Evolutionary conservation across 2,797 vertebrate genomes (phyloP).

Genomic region (Fistularia tabacaria): DNA sequence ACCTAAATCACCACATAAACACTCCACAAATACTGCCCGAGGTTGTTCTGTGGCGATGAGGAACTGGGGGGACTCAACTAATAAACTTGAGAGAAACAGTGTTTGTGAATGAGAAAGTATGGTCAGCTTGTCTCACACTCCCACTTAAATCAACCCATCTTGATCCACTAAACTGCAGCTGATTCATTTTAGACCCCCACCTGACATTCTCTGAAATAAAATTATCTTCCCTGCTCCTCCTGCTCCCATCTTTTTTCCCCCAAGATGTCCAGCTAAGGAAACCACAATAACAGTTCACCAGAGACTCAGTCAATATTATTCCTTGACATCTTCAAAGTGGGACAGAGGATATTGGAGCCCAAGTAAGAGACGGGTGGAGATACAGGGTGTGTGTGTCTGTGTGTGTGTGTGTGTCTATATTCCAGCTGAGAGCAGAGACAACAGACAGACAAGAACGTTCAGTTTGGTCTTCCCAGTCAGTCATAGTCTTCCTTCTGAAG

Average conservation of each 20-base stretch:
- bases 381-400: slow-evolving; percentile 17
- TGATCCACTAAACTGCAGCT: not conserved
- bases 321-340: slow-evolving; percentile 65
- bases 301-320: slow-evolving; percentile 75
- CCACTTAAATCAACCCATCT: slow-evolving; percentile 7
- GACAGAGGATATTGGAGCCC: slow-evolving; percentile 62
- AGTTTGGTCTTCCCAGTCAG: slow-evolving; percentile 25
- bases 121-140: not conserved
- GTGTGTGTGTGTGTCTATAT: slow-evolving; percentile 22
- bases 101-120: not conserved
- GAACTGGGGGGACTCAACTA: not conserved
- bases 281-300: slow-evolving; percentile 70
- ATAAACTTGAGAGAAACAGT: not conserved
- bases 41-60: not conserved
- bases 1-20: slow-evolving; percentile 7
- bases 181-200: slow-evolving; percentile 8
- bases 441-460: slow-evolving; percentile 9
- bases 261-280: slow-evolving; percentile 57
- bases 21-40: not conserved
- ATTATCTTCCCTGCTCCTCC: slow-evolving; percentile 17
- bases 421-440: slow-evolving; percentile 38
- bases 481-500: slow-evolving; percentile 30
- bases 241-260: slow-evolving; percentile 23
- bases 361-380: slow-evolving; percentile 46
- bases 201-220: slow-evolving; percentile 24